Percentiles rank a stretch among this genome's conserved stretches.
Evolutionary conservation across 1,140 invertebrate species (phyloP).

Genomic region (Brachionus calyciflorus): DNA sequence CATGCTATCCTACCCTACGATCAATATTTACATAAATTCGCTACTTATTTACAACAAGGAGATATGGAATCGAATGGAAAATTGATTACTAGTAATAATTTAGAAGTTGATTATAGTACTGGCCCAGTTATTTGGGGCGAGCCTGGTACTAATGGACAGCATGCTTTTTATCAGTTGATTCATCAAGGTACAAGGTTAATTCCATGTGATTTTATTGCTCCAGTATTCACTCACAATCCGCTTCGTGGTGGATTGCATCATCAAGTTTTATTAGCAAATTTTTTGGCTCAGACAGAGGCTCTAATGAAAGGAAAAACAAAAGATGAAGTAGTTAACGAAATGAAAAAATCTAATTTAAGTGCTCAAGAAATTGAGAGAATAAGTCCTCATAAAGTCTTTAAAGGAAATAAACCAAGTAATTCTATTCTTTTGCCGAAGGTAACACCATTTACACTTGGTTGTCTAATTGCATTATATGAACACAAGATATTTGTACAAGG

Average conservation of each 20-base stretch:
- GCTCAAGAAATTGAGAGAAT: conserved; percentile 69
- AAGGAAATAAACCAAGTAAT: conserved; percentile 94
- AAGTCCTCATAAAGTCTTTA: conserved; percentile 92
- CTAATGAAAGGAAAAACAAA: conserved; percentile 62
- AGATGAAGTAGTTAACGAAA: conserved; percentile 54
- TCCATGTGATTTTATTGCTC: conserved; percentile 94
- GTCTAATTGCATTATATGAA: conserved; percentile 94
- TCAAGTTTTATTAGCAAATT: conserved; percentile 83
- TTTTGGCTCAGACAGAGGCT: conserved; percentile 91
- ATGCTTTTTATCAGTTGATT: conserved; percentile 62
- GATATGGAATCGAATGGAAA: conserved; percentile 99
- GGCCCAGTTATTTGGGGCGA: conserved; percentile 93
- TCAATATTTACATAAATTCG: conserved; percentile 91
- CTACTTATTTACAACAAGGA: conserved; percentile 99
- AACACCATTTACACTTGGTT: conserved; percentile 88
- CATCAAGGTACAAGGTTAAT: conserved; percentile 72
- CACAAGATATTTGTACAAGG: conserved; percentile 99
- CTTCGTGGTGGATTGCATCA: conserved; percentile 73
- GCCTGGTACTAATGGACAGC: conserved; percentile 96
- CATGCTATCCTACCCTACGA: conserved; percentile 95
- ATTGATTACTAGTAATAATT: conserved; percentile 74
- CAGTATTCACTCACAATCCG: conserved; percentile 87
- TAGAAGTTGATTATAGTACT: conserved; percentile 74
- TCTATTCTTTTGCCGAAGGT: conserved; percentile 90
- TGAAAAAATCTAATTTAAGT: conserved; percentile 55